Percentiles rank a stretch among this genome's conserved stretches.
Conservation (phyloP, 23 tunicate genomes). For the Styela plicata region DNA sequence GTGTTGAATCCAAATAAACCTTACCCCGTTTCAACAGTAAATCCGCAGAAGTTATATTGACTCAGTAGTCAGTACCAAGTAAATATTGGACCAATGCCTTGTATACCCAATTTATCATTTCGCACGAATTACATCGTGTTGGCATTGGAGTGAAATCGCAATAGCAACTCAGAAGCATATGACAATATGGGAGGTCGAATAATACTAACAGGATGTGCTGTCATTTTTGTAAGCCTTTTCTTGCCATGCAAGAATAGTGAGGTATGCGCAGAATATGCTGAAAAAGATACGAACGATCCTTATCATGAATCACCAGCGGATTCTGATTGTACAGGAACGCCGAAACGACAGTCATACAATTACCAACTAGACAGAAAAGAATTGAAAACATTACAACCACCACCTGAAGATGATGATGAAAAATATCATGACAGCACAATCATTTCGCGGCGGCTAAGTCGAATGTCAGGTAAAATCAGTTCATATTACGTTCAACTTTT, state of each 20-base stretch:
- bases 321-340: neutral
- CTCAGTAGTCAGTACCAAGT: no score
- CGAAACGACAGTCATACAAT: neutral
- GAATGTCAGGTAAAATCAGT: constrained; percentile 3
- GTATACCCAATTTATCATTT: no score
- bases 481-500: no score
- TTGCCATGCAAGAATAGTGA: neutral
- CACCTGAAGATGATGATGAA: neutral
- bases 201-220: no score
- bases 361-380: neutral
- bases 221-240: neutral
- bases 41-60: no score
- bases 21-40: no score
- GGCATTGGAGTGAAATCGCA: no score
- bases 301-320: neutral
- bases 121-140: no score
- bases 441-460: neutral
- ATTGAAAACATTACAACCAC: neutral
- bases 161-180: no score
- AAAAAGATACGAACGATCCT: neutral
- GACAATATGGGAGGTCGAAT: no score
- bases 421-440: neutral
- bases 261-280: neutral
- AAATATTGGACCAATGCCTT: no score
- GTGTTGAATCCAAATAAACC: no score